Conservation (phyloP, 2,888 invertebrate species). For the Amphipyra berbera region DNA sequence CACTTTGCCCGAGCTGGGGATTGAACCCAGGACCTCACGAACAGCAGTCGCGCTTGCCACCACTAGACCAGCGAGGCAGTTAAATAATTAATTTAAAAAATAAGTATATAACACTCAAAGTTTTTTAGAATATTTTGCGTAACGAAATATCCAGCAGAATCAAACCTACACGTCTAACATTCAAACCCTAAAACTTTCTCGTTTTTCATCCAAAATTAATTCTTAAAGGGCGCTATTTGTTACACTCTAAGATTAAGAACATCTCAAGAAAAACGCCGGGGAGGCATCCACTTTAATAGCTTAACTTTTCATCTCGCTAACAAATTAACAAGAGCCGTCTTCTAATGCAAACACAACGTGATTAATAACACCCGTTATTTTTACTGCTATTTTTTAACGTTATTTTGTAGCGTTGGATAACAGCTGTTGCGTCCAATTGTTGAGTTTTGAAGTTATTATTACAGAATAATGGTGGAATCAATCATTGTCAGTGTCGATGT, state of each 20-base stretch:
- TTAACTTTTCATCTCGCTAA: constrained; percentile 88
- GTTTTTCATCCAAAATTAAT: constrained; percentile 75
- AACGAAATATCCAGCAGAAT: no score
- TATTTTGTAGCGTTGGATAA: constrained; percentile 25
- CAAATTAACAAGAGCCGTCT: constrained; percentile 83
- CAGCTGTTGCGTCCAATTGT: constrained; percentile 45
- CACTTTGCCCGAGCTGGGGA: no score
- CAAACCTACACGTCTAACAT: neutral
- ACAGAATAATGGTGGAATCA: constrained; percentile 34
- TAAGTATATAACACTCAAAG: no score
- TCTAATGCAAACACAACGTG: constrained; percentile 81
- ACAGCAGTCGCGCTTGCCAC: no score
- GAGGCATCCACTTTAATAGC: constrained; percentile 82
- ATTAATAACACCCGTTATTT: constrained; percentile 78
- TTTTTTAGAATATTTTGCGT: no score
- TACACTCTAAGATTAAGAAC: constrained; percentile 71
- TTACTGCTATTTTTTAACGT: constrained; percentile 44
- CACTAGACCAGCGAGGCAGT: no score
- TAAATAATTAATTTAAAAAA: no score
- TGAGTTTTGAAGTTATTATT: constrained; percentile 30
- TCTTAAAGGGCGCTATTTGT: constrained; percentile 78
- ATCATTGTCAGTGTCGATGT: constrained; percentile 41
- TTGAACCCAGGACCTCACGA: no score
- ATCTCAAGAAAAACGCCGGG: constrained; percentile 66
- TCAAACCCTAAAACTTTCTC: neutral